Base-by-base conservation (phyloP, 2,113 vertebrate species). In the Propithecus coquereli region DNA sequence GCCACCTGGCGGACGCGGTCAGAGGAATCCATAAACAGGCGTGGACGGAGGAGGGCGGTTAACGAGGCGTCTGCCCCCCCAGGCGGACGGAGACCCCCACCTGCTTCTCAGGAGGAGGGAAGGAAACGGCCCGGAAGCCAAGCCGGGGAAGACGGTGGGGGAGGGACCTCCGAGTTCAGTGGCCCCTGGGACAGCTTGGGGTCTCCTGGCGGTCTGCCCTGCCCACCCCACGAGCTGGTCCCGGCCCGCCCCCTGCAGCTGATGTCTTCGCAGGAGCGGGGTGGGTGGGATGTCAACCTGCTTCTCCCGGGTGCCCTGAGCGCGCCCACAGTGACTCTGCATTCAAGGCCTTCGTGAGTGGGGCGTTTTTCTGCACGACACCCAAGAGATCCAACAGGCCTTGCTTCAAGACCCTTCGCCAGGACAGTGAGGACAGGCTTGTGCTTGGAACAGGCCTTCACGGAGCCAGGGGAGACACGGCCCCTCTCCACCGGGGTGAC, bases 11-110 rank as follows among this genome's bases (percentile, higher is more conserved):
- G 3, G 82, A 23, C 10, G 77, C 20, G 20, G 16, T 25, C 93
- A 95, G 91, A 86, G 90, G 97, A 97, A 95, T 73, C 96, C 65
- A 83, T 68, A 84, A 79, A 63, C 20, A 81, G 30, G 80, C 71
- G 94, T 80, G 61, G 37, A 66, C 71, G 57, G 54, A 57, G 81
- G 83, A 47, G 94, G 74, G 57, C 40, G 18, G 59, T 71, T 92
- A 68, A 88, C 0, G 18, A 80, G 80, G n/a, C 30, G 3, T 71
- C 88, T 50, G 90, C 89, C 65, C 47, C 70, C 4, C 1, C 37
- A 73, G 65, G 22, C 54, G 20, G 2, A 4, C 0, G 0, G n/a
- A 85, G 65, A 68, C 54, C 54, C 81, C 81, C 14, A 54, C 61
- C 59, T 93, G 90, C 94, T 74, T 74, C 87, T 87, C 88, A 70